Evolutionary conservation across 2,113 vertebrate genomes (phyloP), one percentile per base, ranked within the genome.

Genomic region (Periophthalmodon schlosseri): DNA sequence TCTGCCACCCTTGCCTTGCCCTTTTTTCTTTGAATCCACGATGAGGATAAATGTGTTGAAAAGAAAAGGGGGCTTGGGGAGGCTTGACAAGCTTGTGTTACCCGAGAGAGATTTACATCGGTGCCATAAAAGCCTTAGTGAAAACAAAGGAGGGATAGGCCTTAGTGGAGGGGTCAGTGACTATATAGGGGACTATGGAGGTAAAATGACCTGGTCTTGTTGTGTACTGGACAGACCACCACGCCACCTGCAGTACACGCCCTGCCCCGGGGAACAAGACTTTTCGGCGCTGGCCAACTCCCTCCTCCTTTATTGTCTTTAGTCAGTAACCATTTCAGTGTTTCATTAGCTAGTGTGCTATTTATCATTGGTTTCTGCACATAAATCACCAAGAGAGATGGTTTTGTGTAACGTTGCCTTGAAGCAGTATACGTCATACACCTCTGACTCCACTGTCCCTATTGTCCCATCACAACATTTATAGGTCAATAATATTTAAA

Each of bases 351-450:
- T 81, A 77, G 66, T 85, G 66, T 10, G 46, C 21, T 78, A 79
- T 88, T 89, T 88, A 86, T 88, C 80, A 87, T 77, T 69, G 34
- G 81, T 79, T 72, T 49, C 16, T 11, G 72, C 28, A 75, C 84
- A 93, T 93, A 92, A 92, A 93, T 94, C 91, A 91, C 63, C 24
- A 49, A 80, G 81, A 91, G 75, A 68, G 85, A 88, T 81, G 78
- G 81, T 46, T 75, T 75, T 70, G 73, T 65, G 3, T 28, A 28
- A 28, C 28, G 28, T 28, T 28, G 57, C 57, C 57, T 60, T 23
- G 57, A 60, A 13, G 74, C 71, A 5, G 66, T 72, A 18, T 1
- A 20, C 16, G 49, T 52, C 49, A 20, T 52, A 16, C 28, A 3
- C 49, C 49, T 52, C 49, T 5, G 49, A 52, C 3, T 28, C 28